These are phyloP conservation scores for Pachypsylla venusta DNA, from an alignment of 1,140 invertebrate genomes.

Conservation along the genomic window DNA sequence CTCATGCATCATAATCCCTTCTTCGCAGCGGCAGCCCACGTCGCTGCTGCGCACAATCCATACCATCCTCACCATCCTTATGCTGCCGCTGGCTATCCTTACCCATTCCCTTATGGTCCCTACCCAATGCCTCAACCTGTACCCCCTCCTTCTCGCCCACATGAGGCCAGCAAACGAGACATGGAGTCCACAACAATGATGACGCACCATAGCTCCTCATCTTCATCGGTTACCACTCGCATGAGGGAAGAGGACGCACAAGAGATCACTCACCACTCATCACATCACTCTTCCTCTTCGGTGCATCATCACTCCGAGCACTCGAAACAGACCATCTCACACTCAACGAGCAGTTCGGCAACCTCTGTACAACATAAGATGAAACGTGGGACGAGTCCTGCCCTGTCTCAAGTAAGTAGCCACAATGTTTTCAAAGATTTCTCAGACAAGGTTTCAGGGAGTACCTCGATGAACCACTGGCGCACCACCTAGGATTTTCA, in stretches of 20 bases:
- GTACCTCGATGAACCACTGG: too few species aligned
- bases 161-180: constrained; percentile 34
- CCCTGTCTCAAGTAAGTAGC: constrained; percentile 36
- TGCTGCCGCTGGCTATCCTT: constrained; percentile 43
- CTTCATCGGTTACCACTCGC: constrained; percentile 36
- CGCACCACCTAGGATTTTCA: too few species aligned
- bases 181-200: constrained; percentile 48
- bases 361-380: constrained; percentile 41
- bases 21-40: constrained; percentile 42
- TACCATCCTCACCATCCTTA: constrained; percentile 54
- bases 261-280: constrained; percentile 39
- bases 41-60: constrained; percentile 31
- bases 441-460: too few species aligned
- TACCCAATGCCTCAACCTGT: constrained; percentile 53
- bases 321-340: constrained; percentile 43
- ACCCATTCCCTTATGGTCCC: constrained; percentile 51
- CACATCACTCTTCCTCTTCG: constrained; percentile 39
- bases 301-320: constrained; percentile 37
- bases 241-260: constrained; percentile 35
- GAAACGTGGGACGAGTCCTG: constrained; percentile 32
- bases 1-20: constrained; percentile 51
- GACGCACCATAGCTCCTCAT: constrained; percentile 46
- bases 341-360: constrained; percentile 42
- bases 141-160: constrained; percentile 45
- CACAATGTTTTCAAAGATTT: too few species aligned